These are phyloP conservation scores for Diploscapter pachys DNA, from an alignment of 1,140 invertebrate genomes.

Conservation along the genomic window DNA sequence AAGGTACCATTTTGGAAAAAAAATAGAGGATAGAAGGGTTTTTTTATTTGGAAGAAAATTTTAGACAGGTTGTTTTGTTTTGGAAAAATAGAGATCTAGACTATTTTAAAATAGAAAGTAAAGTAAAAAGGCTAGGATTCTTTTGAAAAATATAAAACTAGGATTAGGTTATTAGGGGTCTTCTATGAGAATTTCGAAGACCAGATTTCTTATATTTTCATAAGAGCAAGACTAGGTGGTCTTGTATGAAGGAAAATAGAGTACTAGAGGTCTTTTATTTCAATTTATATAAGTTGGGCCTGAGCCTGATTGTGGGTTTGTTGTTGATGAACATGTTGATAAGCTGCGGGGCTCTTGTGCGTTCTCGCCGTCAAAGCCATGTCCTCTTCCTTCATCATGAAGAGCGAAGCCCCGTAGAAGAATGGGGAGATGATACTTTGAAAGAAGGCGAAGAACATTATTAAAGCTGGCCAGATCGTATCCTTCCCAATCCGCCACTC, in stretches of 20 bases:
- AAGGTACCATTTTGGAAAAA: too few relatives aligned
- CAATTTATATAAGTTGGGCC: constrained; percentile 24
- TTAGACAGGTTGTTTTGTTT: too few relatives aligned
- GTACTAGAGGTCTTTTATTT: background rate
- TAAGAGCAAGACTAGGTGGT: too few relatives aligned
- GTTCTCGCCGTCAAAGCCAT: constrained; percentile 57
- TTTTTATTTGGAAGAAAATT: too few relatives aligned
- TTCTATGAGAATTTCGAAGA: too few relatives aligned
- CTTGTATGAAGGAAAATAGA: background rate
- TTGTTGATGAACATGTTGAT: constrained; percentile 42
- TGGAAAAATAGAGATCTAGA: too few relatives aligned
- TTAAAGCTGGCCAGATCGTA: constrained; percentile 38
- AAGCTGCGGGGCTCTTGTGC: constrained; percentile 42
- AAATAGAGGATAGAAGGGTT: too few relatives aligned
- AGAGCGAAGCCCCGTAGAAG: constrained; percentile 51
- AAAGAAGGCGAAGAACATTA: constrained; percentile 50
- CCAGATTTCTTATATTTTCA: too few relatives aligned
- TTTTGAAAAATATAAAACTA: too few relatives aligned
- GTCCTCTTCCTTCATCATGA: constrained; percentile 58
- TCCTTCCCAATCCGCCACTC: constrained; percentile 22
- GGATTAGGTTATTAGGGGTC: too few relatives aligned
- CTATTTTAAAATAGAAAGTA: too few relatives aligned
- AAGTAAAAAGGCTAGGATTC: too few relatives aligned
- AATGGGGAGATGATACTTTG: constrained; percentile 51
- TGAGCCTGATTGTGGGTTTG: constrained; percentile 24